Evolutionary conservation across 2,113 vertebrate genomes (phyloP).

Genomic region (Corythornis vintsioides): DNA sequence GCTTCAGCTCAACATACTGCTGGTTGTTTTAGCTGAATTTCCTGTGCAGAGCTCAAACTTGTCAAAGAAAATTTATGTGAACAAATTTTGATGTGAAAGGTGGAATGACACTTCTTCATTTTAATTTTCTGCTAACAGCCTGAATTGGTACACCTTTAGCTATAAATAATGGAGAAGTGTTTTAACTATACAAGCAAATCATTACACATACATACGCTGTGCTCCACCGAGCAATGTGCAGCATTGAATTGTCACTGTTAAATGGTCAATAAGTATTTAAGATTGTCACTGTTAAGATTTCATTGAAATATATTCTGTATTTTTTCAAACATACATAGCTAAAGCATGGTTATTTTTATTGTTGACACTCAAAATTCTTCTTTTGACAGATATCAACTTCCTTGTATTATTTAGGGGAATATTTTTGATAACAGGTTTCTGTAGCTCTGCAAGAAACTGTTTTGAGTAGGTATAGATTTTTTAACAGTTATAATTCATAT

Average conservation of each 20-base stretch:
- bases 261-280: background rate
- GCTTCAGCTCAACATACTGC: background rate
- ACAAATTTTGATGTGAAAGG: conserved; percentile 12
- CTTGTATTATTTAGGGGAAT: background rate
- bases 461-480: background rate
- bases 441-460: background rate
- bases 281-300: background rate
- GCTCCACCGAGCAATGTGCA: background rate
- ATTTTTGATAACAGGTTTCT: background rate
- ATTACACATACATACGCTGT: background rate
- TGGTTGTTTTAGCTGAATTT: background rate
- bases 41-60: background rate
- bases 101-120: background rate
- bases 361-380: background rate
- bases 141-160: conserved; percentile 2
- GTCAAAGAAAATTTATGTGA: background rate
- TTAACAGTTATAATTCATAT: background rate
- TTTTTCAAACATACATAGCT: background rate
- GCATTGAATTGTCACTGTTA: background rate
- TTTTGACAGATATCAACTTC: background rate
- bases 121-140: conserved; percentile 1
- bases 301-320: background rate
- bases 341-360: background rate
- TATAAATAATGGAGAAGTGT: conserved; percentile 28
- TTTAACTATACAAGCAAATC: background rate